Evolutionary conservation across 2,797 vertebrate genomes (phyloP).

Genomic region (Synaphobranchus kaupii): DNA sequence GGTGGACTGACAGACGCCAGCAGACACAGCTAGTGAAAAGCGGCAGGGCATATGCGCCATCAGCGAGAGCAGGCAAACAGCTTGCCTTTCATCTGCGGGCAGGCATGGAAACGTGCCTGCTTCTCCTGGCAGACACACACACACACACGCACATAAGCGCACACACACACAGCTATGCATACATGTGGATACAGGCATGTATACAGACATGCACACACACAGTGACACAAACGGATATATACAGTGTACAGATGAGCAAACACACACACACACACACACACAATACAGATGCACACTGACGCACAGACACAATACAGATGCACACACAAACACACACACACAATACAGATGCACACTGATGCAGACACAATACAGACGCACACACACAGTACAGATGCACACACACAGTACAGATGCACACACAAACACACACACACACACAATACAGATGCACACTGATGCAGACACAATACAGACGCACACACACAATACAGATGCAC

Average conservation of each 20-base stretch:
- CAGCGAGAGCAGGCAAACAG: not conserved
- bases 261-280: conserved; percentile 11
- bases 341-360: not conserved
- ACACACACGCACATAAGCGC: conserved; percentile 26
- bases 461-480: too few relatives aligned
- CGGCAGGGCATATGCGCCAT: not conserved
- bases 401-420: conserved; percentile 25
- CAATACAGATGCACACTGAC: not conserved
- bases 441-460: not conserved
- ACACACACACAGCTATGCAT: conserved; percentile 9
- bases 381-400: not conserved
- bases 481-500: conserved; percentile 1
- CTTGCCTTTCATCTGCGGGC: not conserved
- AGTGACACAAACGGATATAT: not conserved
- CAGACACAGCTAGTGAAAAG: too few relatives aligned
- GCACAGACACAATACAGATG: not conserved
- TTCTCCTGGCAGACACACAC: not conserved
- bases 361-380: not conserved
- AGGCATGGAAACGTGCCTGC: not conserved
- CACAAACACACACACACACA: not conserved
- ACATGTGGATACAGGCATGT: not conserved
- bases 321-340: conserved; percentile 10
- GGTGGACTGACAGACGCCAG: not conserved
- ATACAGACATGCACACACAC: conserved; percentile 18
- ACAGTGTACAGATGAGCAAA: conserved; percentile 16